phyloP scores from a whole-genome alignment of 1,140 invertebrate species.

The Drosophila novamexicana region DNA sequence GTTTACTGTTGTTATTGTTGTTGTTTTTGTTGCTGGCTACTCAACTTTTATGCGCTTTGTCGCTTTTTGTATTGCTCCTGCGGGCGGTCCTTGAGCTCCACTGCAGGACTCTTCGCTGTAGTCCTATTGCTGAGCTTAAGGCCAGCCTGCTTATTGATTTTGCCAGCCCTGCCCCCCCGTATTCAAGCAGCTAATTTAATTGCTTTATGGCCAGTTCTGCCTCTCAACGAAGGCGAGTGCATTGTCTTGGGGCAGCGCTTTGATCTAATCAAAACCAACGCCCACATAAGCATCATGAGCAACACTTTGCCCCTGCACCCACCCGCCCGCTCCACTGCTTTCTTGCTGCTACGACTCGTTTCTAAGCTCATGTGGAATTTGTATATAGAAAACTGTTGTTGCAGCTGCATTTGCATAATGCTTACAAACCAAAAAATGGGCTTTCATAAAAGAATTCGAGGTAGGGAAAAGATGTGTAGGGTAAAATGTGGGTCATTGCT shows the following conservation, averaged over 20 bases:
- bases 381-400: constrained; percentile 13
- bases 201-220: constrained; percentile 11
- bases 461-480: constrained; percentile 41
- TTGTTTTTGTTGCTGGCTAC: constrained; percentile 12
- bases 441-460: constrained; percentile 31
- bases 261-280: constrained; percentile 13
- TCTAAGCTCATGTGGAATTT: constrained; percentile 9
- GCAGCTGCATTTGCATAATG: constrained; percentile 76
- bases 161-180: constrained; percentile 8
- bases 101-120: constrained; percentile 14
- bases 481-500: constrained; percentile 62
- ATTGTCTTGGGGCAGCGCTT: constrained; percentile 12
- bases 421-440: constrained; percentile 28
- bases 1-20: constrained; percentile 64
- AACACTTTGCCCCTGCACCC: not conserved
- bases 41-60: constrained; percentile 77
- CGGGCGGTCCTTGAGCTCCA: constrained; percentile 34
- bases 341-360: not conserved
- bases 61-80: constrained; percentile 65
- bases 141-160: constrained; percentile 69
- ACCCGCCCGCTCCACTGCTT: not conserved
- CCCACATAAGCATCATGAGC: constrained; percentile 14
- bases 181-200: constrained; percentile 23
- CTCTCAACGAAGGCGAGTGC: constrained; percentile 6
- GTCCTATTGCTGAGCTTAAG: constrained; percentile 31